A percentile compares a stretch with the other conserved stretches of the same genome.
Conservation (phyloP, 2,888 invertebrate genomes). For the Abrostola tripartita region DNA sequence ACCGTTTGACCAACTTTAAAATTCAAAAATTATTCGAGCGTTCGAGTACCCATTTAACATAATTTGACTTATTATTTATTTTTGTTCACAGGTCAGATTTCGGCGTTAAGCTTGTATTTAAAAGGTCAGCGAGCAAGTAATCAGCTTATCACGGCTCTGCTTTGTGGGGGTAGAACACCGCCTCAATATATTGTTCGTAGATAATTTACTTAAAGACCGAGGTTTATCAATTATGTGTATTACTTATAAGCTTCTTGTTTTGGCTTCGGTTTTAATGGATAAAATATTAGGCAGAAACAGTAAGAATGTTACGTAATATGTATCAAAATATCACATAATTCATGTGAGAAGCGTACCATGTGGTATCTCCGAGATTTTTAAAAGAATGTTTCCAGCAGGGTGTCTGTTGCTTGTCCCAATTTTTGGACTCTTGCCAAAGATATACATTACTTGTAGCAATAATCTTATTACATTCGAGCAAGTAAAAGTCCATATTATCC, state of each 20-base stretch:
- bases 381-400: conserved; percentile 30
- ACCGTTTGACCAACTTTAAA: conserved; percentile 40
- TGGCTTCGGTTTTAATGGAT: conserved; percentile 12
- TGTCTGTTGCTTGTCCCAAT: conserved; percentile 35
- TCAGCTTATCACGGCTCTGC: conserved; percentile 67
- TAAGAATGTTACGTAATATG: background rate
- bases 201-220: conserved; percentile 48
- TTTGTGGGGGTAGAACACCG: conserved; percentile 52
- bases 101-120: conserved; percentile 66
- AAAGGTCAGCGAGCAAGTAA: conserved; percentile 71
- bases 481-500: conserved; percentile 1
- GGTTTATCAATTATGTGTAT: conserved; percentile 37
- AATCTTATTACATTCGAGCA: conserved; percentile 32
- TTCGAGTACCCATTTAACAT: conserved; percentile 36
- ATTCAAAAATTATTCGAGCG: conserved; percentile 35
- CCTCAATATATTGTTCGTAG: conserved; percentile 51
- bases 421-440: conserved; percentile 46
- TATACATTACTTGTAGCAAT: conserved; percentile 37
- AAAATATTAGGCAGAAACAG: background rate
- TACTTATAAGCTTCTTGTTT: conserved; percentile 22
- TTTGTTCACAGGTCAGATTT: conserved; percentile 65
- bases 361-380: conserved; percentile 45
- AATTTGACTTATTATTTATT: conserved; percentile 60
- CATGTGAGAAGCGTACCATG: conserved; percentile 22
- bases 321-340: conserved; percentile 28